Base-by-base conservation (phyloP, 2,797 vertebrate genomes). In the Philypnodon macrostomus region DNA sequence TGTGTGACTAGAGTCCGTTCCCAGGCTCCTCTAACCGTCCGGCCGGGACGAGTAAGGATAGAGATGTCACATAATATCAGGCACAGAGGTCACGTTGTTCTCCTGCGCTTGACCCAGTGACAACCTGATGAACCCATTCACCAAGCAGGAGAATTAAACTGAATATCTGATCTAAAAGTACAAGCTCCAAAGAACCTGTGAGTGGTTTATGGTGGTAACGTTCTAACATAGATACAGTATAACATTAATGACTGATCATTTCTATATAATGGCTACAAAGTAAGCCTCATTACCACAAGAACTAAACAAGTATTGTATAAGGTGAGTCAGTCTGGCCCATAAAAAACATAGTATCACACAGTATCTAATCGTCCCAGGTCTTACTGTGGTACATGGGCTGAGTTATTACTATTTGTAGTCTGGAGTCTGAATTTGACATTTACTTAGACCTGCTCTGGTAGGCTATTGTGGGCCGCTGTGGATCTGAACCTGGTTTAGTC, bases 1-100 rank as follows among this genome's bases (percentile, higher is more conserved):
- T 23, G 78, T 81, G 79, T 85, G 84, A 82, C 73, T 56, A 35
- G 49, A 74, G 53, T 70, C 53, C 46, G 58, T 59, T 63, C 66
- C 60, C 73, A 50, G 74, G 32, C 44, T 58, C 65, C 52, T 73
- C 72, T 75, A 54, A 74, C 61, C 75, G n/a, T 72, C 61, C 34
- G 51, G 48, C 51, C 31, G 41, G 33, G 42, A 51, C 24, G 33
- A 53, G 48, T 29, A 44, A 31, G 54, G 71, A 54, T 26, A 12
- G n/a, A 27, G 39, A 39, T 71, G 67, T 77, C 78, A 69, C 48
- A 72, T 32, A 63, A 53, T 77, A 77, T 73, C 66, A 68, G 52
- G 73, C 51, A 62, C 45, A 53, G 50, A 50, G 54, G 63, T 75
- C 51, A 38, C 29, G 45, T 13, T 54, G 17, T 18, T 12, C 26